phyloP scores from a whole-genome alignment of 64 coral and sea anemone species.

The Pachyseris speciosa region DNA sequence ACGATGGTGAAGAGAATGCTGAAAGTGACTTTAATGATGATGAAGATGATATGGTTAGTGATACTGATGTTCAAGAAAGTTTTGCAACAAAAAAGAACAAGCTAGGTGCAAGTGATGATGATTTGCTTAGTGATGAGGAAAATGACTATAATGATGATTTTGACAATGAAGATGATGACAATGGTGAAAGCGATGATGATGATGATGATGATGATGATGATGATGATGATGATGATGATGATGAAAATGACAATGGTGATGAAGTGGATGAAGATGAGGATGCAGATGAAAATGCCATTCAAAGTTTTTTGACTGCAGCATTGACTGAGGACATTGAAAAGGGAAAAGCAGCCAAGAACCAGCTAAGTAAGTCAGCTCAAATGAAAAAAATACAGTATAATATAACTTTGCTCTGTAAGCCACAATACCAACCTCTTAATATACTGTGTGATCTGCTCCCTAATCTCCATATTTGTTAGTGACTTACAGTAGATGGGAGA shows the following conservation, averaged over 20 bases:
- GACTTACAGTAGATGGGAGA: too few relatives aligned
- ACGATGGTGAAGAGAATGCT: not conserved
- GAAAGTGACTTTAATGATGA: not conserved
- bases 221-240: constrained; percentile 46
- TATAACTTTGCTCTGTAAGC: too few relatives aligned
- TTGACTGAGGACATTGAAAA: constrained; percentile 84
- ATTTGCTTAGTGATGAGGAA: not conserved
- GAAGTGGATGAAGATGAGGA: not conserved
- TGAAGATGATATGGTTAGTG: not conserved
- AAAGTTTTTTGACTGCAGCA: constrained; percentile 69
- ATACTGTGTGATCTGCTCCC: too few relatives aligned
- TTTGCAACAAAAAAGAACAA: not conserved
- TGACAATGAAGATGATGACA: not conserved
- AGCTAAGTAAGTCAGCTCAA: constrained; percentile 80
- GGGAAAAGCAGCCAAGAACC: constrained; percentile 82
- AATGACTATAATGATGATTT: not conserved
- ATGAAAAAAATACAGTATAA: too few relatives aligned
- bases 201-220: constrained; percentile 6
- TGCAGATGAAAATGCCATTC: constrained; percentile 44
- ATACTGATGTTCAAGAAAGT: not conserved
- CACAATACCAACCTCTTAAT: too few relatives aligned
- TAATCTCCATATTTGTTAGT: too few relatives aligned
- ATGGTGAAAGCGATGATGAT: constrained; percentile 5
- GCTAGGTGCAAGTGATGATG: not conserved
- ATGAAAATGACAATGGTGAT: constrained; percentile 6